phyloP scores from a whole-genome alignment of 2,113 vertebrate species.

The Hypocryptadius cinnamomeus region DNA sequence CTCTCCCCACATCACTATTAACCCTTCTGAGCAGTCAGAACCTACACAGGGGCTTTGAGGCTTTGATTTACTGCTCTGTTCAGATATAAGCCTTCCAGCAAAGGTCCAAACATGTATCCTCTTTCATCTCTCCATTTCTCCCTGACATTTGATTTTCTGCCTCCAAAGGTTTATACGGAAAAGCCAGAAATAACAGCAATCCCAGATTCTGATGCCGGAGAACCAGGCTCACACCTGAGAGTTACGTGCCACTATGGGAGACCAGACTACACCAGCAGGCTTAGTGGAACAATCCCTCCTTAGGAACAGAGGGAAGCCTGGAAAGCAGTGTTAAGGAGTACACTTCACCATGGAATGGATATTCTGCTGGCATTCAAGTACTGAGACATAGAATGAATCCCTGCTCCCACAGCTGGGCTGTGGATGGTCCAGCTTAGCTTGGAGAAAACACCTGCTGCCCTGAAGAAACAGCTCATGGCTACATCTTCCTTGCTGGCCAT shows the following conservation, averaged over 20 bases:
- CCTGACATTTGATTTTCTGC: not conserved
- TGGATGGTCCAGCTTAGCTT: not conserved
- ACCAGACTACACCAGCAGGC: not conserved
- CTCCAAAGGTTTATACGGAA: not conserved
- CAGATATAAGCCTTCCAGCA: not conserved
- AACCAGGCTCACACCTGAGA: not conserved
- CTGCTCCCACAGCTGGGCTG: not conserved
- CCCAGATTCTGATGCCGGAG: not conserved
- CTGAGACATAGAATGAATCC: not conserved
- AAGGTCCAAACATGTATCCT: not conserved
- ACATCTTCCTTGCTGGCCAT: not conserved
- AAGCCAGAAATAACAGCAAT: not conserved
- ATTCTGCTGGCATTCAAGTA: not conserved
- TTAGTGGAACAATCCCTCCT: not conserved
- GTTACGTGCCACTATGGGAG: not conserved
- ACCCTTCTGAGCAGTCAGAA: not conserved
- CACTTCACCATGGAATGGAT: not conserved
- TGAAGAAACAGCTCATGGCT: not conserved
- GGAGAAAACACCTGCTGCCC: not conserved
- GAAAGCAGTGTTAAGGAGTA: not conserved
- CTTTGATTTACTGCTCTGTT: not conserved
- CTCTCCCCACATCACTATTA: fast-evolving
- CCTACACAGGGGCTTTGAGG: not conserved
- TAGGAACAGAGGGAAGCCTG: not conserved
- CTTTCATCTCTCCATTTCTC: not conserved